Evolutionary conservation across 2,888 invertebrate species (phyloP).

Genomic region (Tuberolachnus salignus): DNA sequence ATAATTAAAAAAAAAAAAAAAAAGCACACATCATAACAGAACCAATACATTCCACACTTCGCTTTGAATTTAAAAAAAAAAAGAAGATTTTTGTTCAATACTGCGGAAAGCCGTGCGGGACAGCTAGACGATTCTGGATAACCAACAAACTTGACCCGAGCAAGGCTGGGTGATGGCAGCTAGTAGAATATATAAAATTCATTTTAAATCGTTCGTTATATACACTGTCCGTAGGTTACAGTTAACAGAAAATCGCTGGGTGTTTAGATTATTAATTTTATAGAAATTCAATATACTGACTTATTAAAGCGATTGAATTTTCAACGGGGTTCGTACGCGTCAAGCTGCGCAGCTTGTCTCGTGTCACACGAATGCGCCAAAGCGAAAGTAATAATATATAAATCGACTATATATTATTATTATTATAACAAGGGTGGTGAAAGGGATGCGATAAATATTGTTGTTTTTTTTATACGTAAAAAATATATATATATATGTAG

Average conservation of each 20-base stretch:
- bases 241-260: not conserved
- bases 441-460: constrained; percentile 35
- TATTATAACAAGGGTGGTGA: constrained; percentile 29
- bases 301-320: constrained; percentile 14
- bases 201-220: not conserved
- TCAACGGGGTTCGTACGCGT: constrained; percentile 24
- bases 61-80: too few relatives aligned
- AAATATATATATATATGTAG: constrained; percentile 10
- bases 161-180: too few relatives aligned
- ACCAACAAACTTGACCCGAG: too few relatives aligned
- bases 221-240: too few relatives aligned
- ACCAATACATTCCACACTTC: too few relatives aligned
- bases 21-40: too few relatives aligned
- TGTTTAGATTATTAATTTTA: constrained; percentile 6
- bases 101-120: too few relatives aligned
- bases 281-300: constrained; percentile 8
- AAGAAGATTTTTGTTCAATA: too few relatives aligned
- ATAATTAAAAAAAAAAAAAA: too few relatives aligned
- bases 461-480: constrained; percentile 18
- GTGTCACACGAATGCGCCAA: constrained; percentile 3
- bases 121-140: too few relatives aligned
- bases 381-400: constrained; percentile 30
- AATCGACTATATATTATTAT: not conserved
- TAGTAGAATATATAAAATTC: not conserved
- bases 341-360: constrained; percentile 29